Conservation (phyloP, 1,140 invertebrate genomes). For the Sycophila sp. region DNA sequence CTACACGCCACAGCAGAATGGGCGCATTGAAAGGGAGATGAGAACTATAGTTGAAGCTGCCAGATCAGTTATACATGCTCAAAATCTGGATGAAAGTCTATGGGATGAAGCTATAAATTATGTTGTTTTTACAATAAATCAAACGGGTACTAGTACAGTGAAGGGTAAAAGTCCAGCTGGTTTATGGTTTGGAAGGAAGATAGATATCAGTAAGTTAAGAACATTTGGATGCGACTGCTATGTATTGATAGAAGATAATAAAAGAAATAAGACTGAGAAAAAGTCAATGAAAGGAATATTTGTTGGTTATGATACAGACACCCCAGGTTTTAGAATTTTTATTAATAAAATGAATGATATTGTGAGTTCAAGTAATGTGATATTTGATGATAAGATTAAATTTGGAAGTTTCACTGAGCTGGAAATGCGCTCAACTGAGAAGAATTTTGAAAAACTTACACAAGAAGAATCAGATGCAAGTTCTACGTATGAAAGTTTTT, state of each 20-base stretch:
- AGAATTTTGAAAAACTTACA: too few species aligned
- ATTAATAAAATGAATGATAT: too few species aligned
- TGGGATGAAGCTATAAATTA: conserved; percentile 34
- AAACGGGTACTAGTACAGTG: conserved; percentile 39
- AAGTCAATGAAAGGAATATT: conserved; percentile 43
- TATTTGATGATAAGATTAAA: too few species aligned
- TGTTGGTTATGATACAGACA: conserved; percentile 47
- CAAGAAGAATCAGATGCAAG: neutral
- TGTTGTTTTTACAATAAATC: conserved; percentile 45
- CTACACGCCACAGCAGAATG: conserved; percentile 59
- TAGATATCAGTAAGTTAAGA: conserved; percentile 36
- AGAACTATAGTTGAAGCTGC: conserved; percentile 55
- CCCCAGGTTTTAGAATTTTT: too few species aligned
- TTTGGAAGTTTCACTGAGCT: too few species aligned
- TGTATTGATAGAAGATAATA: conserved; percentile 36
- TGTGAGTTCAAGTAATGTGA: too few species aligned
- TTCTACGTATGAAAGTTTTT: neutral
- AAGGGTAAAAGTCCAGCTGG: conserved; percentile 36
- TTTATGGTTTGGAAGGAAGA: conserved; percentile 40
- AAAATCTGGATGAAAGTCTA: conserved; percentile 33
- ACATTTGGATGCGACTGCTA: conserved; percentile 44
- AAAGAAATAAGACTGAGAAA: conserved; percentile 39
- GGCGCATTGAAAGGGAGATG: conserved; percentile 56
- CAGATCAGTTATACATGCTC: conserved; percentile 41
- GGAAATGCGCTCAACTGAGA: too few species aligned